phyloP scores from a whole-genome alignment of 2,888 invertebrate genomes.

The Heteromyza rotundicornis region DNA sequence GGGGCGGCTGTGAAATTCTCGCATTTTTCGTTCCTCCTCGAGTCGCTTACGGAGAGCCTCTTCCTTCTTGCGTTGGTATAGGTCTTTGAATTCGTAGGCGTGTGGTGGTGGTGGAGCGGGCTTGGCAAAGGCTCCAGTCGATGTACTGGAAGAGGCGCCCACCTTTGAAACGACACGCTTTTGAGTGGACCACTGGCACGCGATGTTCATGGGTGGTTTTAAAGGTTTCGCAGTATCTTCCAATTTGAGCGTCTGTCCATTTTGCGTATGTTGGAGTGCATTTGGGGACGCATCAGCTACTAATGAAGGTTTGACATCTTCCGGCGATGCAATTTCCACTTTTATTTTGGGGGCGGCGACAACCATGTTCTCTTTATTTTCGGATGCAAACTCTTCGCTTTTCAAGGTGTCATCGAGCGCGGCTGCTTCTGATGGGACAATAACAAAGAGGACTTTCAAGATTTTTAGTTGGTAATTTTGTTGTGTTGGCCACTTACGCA shows the following conservation, averaged over 20 bases:
- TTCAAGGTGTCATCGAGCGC: conserved; percentile 1
- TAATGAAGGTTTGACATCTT: background rate
- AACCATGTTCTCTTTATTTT: conserved; percentile 30
- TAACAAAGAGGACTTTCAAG: background rate
- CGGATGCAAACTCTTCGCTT: background rate
- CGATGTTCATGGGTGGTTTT: conserved; percentile 26
- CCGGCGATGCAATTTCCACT: background rate
- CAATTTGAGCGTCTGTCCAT: background rate
- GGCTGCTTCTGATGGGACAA: background rate
- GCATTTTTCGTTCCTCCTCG: conserved; percentile 53
- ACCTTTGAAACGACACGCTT: conserved; percentile 12
- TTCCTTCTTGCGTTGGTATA: conserved; percentile 51
- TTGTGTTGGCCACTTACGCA: conserved; percentile 34
- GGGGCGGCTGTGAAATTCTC: conserved; percentile 57
- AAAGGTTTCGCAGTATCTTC: conserved; percentile 13
- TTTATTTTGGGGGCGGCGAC: background rate
- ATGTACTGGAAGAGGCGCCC: background rate
- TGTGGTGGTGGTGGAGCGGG: conserved; percentile 36
- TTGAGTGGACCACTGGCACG: conserved; percentile 34
- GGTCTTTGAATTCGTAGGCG: conserved; percentile 48
- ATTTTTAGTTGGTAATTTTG: no score
- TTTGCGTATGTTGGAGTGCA: background rate
- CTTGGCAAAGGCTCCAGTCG: conserved; percentile 23
- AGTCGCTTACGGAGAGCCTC: conserved; percentile 36
- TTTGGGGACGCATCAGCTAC: background rate